Percentiles rank a stretch among this genome's conserved stretches.
These are phyloP conservation scores for Scalopus aquaticus DNA, from an alignment of 2,113 vertebrate genomes.

Conservation along the genomic window DNA sequence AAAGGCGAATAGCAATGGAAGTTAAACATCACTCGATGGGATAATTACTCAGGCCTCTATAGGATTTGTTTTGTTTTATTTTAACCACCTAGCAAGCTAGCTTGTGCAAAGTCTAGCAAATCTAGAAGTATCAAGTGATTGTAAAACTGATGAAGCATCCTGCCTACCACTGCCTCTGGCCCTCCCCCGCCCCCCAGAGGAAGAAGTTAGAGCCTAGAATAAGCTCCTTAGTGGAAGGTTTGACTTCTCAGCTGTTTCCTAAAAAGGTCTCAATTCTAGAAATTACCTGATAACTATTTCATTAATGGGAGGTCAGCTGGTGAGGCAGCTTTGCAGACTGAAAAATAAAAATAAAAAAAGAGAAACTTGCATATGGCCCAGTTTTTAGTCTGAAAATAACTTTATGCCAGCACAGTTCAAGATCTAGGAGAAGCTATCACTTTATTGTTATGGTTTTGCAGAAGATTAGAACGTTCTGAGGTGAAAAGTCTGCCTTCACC, in stretches of 20 bases:
- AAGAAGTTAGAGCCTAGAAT: slow-evolving; percentile 16
- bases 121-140: neutral
- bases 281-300: neutral
- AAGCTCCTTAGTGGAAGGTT: neutral
- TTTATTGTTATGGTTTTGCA: neutral
- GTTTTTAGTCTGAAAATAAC: neutral
- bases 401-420: neutral
- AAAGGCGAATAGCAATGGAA: neutral
- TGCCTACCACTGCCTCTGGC: neutral
- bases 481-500: neutral
- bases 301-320: neutral
- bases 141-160: neutral
- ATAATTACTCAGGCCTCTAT: neutral
- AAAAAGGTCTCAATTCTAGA: neutral
- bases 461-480: neutral
- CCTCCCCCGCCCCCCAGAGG: neutral
- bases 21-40: neutral
- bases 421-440: neutral
- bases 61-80: neutral
- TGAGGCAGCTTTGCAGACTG: neutral
- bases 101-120: neutral
- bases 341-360: neutral
- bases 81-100: neutral
- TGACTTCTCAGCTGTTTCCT: neutral
- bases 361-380: too few relatives aligned